Percentiles rank a stretch among this genome's conserved stretches.
These are phyloP conservation scores for Aethes cnicana DNA, from an alignment of 2,888 invertebrate species.

Conservation along the genomic window DNA sequence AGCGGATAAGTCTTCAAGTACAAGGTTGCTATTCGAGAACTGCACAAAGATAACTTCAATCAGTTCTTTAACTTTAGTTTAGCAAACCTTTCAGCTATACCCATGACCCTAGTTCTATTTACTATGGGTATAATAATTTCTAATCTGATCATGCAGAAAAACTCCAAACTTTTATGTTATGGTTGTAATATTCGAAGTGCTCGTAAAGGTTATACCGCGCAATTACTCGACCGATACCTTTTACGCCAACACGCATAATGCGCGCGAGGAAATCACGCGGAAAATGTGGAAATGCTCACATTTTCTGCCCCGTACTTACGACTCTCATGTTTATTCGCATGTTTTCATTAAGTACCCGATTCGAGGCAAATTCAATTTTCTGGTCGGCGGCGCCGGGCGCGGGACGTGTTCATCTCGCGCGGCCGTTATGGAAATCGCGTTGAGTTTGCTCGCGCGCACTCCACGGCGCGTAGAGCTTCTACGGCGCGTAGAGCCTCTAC, in stretches of 20 bases:
- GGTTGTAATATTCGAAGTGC: not conserved
- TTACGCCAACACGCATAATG: not conserved
- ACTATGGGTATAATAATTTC: no score
- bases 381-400: not conserved
- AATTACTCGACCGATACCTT: not conserved
- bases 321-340: constrained; percentile 15
- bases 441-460: not conserved
- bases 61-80: no score
- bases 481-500: constrained; percentile 2
- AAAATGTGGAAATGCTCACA: constrained; percentile 2
- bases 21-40: no score
- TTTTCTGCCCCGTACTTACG: constrained; percentile 1
- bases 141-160: not conserved
- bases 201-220: not conserved
- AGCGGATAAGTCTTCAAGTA: no score
- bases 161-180: not conserved
- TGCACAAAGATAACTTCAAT: no score
- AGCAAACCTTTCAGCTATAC: no score
- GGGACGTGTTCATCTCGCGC: not conserved
- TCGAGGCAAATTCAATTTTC: constrained; percentile 8
- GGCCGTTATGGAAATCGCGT: not conserved
- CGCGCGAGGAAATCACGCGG: constrained; percentile 4
- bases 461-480: not conserved
- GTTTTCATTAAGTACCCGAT: constrained; percentile 20
- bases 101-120: no score